Percentiles rank a stretch among this genome's conserved stretches.
phyloP scores from a whole-genome alignment of 2,797 vertebrate species.

The Prionace glauca region DNA sequence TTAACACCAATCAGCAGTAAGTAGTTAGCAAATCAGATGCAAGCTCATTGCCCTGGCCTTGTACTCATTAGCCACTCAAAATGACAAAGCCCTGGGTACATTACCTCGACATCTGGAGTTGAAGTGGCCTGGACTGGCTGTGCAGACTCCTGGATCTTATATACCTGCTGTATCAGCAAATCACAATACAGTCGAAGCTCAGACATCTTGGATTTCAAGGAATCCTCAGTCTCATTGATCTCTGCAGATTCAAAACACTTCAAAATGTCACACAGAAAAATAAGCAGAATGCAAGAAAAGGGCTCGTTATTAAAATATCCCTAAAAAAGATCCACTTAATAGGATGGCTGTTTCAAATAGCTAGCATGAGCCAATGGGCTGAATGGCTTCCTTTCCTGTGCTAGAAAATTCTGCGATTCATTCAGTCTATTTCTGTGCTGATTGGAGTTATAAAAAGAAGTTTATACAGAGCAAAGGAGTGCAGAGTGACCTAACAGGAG shows the following conservation, averaged over 20 bases:
- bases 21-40: not conserved
- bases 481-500: not conserved
- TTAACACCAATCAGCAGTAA: no score
- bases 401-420: not conserved
- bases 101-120: constrained; percentile 45
- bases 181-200: constrained; percentile 49
- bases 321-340: not conserved
- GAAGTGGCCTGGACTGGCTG: constrained; percentile 41
- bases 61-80: not conserved
- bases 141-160: constrained; percentile 44
- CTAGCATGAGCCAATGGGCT: not conserved
- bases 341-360: not conserved
- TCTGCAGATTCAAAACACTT: constrained; percentile 39
- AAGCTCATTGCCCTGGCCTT: not conserved
- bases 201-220: constrained; percentile 46
- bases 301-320: not conserved
- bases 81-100: not conserved
- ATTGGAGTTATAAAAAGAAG: not conserved
- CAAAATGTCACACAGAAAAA: not conserved
- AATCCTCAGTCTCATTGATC: constrained; percentile 42
- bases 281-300: not conserved
- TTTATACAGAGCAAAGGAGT: not conserved
- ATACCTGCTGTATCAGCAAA: constrained; percentile 47
- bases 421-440: not conserved
- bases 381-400: not conserved